phyloP scores from a whole-genome alignment of 2,797 vertebrate species.

The Phrynocephalus guinanensis region DNA sequence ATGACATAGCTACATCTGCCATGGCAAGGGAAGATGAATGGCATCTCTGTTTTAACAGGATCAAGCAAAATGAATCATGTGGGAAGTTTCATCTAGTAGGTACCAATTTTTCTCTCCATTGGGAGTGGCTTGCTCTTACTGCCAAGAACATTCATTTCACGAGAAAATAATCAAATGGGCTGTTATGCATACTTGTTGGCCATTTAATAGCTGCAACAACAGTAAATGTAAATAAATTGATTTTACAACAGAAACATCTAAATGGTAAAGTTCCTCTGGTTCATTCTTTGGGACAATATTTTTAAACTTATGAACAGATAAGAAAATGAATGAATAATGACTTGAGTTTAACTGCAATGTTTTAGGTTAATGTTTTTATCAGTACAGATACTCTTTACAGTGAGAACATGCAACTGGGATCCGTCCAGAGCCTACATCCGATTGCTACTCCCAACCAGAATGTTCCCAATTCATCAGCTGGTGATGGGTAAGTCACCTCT shows the following conservation, averaged over 20 bases:
- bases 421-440: no score
- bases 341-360: neutral
- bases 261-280: neutral
- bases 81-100: constrained; percentile 35
- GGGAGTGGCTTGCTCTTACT: constrained; percentile 17
- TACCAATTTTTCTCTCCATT: constrained; percentile 13
- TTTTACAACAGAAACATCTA: neutral
- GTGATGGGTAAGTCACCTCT: no score
- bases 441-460: no score
- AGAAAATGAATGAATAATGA: neutral
- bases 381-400: no score
- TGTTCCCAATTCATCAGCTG: no score
- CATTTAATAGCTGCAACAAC: neutral
- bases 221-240: no score
- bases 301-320: neutral
- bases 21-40: constrained; percentile 46
- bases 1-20: constrained; percentile 44
- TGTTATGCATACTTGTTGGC: neutral
- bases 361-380: neutral
- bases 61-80: constrained; percentile 42
- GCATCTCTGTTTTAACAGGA: constrained; percentile 45
- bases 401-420: no score
- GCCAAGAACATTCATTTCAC: neutral
- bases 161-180: constrained; percentile 8
- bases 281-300: neutral